A percentile compares a stretch with the other conserved stretches of the same genome.
These are phyloP conservation scores for Manduca sexta DNA, from an alignment of 1,140 invertebrate species.

Conservation along the genomic window DNA sequence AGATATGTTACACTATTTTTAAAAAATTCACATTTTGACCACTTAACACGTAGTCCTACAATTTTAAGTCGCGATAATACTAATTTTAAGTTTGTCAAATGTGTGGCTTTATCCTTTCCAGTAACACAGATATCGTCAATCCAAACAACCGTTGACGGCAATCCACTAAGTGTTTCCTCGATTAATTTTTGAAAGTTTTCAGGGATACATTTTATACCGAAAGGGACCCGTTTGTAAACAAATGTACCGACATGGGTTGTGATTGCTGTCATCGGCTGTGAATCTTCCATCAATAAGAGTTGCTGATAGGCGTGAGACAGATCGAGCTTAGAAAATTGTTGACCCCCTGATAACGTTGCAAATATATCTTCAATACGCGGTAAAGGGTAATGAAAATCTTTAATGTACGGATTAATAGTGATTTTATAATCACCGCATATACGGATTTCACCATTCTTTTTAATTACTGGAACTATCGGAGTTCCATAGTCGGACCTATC, in stretches of 20 bases:
- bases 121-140: slow-evolving; percentile 28
- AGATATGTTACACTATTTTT: slow-evolving; percentile 13
- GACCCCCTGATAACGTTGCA: slow-evolving; percentile 17
- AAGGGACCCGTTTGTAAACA: slow-evolving; percentile 18
- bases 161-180: slow-evolving; percentile 24
- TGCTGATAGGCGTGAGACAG: slow-evolving; percentile 24
- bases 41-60: slow-evolving; percentile 10
- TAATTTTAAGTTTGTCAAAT: slow-evolving; percentile 6
- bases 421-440: slow-evolving; percentile 18
- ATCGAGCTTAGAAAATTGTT: slow-evolving; percentile 32
- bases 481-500: slow-evolving; percentile 8
- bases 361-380: slow-evolving; percentile 2
- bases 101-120: background rate
- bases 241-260: slow-evolving; percentile 37
- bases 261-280: slow-evolving; percentile 27
- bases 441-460: slow-evolving; percentile 14
- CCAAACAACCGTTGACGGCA: slow-evolving; percentile 14
- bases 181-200: slow-evolving; percentile 34
- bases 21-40: slow-evolving; percentile 12
- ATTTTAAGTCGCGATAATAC: slow-evolving; percentile 5
- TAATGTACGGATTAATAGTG: slow-evolving; percentile 22
- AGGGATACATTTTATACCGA: slow-evolving; percentile 28
- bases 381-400: slow-evolving; percentile 20
- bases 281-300: slow-evolving; percentile 18
- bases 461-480: slow-evolving; percentile 27